Conservation (phyloP, 2,113 vertebrate species). For the Pardalotus punctatus region DNA sequence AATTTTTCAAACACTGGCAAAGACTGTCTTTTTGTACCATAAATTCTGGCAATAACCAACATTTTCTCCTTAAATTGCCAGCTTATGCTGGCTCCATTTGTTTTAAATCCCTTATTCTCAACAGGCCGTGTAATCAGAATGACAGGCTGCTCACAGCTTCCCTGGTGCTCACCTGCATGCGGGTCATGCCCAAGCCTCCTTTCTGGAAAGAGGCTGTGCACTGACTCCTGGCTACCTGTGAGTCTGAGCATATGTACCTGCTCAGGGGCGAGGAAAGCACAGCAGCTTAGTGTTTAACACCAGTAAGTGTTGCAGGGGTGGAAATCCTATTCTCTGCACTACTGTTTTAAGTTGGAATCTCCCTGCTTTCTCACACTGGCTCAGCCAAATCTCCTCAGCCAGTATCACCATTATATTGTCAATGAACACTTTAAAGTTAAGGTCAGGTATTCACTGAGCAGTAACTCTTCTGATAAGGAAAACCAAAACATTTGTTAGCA, state of each 20-base stretch:
- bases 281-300: background rate
- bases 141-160: background rate
- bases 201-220: background rate
- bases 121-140: background rate
- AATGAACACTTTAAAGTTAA: slow-evolving; percentile 1
- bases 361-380: background rate
- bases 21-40: background rate
- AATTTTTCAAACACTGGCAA: background rate
- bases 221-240: background rate
- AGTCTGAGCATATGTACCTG: background rate
- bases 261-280: background rate
- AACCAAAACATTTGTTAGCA: slow-evolving; percentile 3
- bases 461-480: background rate
- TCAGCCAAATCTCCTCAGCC: background rate
- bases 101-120: slow-evolving; percentile 17
- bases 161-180: background rate
- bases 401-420: background rate
- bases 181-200: background rate
- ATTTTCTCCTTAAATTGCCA: slow-evolving; percentile 13
- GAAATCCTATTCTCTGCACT: background rate
- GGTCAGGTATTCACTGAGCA: background rate
- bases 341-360: background rate
- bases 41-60: slow-evolving; percentile 18
- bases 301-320: background rate
- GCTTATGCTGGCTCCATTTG: background rate